Conservation (phyloP, 2,113 vertebrate genomes). For the Cyanoramphus novaezelandiae region DNA sequence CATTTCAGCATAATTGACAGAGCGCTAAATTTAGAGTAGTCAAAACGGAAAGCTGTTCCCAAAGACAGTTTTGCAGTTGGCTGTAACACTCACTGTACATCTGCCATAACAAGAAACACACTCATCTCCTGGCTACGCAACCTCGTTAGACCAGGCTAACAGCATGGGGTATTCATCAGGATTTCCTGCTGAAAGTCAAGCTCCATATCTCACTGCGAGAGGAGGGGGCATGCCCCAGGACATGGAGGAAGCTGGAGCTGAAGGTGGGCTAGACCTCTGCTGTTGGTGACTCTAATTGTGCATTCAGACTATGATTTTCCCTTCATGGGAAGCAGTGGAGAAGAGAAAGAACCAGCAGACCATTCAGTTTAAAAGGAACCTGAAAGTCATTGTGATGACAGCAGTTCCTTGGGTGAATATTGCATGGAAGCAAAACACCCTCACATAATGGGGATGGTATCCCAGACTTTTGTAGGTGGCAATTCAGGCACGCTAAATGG, state of each 20-base stretch:
- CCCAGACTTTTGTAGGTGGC: not conserved
- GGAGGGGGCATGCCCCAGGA: not conserved
- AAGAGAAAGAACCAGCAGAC: not conserved
- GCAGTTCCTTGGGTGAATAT: not conserved
- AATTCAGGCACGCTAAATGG: fast-evolving
- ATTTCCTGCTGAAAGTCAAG: not conserved
- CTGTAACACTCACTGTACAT: not conserved
- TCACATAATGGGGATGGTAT: not conserved
- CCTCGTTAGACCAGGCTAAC: not conserved
- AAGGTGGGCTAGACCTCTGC: not conserved
- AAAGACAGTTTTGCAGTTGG: not conserved
- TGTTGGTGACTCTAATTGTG: not conserved
- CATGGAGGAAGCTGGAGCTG: not conserved
- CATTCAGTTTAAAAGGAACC: not conserved
- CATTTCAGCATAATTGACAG: not conserved
- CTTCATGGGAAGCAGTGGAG: not conserved
- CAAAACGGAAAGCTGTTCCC: not conserved
- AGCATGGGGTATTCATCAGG: fast-evolving
- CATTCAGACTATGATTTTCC: not conserved
- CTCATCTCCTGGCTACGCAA: not conserved
- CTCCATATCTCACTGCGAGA: not conserved
- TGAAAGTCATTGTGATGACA: not conserved
- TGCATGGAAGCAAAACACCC: not conserved
- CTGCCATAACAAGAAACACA: not conserved
- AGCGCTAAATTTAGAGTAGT: not conserved